Evolutionary conservation across 2,113 vertebrate genomes (phyloP).

Genomic region (Pogona vitticeps): DNA sequence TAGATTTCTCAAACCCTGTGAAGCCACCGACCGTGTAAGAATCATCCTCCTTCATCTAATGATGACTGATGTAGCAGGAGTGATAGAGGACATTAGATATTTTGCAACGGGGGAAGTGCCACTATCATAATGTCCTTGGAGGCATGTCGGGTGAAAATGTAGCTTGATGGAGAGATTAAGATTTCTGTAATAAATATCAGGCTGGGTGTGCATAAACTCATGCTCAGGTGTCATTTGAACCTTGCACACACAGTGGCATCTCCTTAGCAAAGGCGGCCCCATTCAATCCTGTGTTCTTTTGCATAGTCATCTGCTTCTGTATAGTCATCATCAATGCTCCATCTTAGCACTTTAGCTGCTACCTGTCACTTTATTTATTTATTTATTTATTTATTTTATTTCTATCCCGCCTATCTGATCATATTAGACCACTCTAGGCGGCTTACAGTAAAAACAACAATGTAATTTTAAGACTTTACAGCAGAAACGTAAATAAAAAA

Average conservation of each 20-base stretch:
- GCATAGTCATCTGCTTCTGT: neutral
- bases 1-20: neutral
- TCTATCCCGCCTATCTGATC: too few relatives aligned
- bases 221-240: too few relatives aligned
- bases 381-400: too few relatives aligned
- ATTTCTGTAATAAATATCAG: fast-evolving
- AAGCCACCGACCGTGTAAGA: neutral
- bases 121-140: neutral
- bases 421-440: too few relatives aligned
- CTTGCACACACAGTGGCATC: too few relatives aligned
- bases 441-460: too few relatives aligned
- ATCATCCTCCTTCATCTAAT: neutral
- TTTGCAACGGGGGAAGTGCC: fast-evolving
- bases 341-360: neutral
- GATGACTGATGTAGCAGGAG: neutral
- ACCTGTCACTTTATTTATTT: too few relatives aligned
- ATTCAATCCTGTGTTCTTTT: neutral
- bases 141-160: neutral
- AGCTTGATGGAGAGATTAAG: neutral
- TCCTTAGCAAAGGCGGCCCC: too few relatives aligned
- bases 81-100: neutral
- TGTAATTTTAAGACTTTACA: too few relatives aligned
- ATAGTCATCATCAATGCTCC: neutral
- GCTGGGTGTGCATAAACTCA: neutral
- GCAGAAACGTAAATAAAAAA: too few relatives aligned